A percentile compares a stretch with the other conserved stretches of the same genome.
Evolutionary conservation across 2,113 vertebrate species (phyloP).

Genomic region (Pteropus alecto): DNA sequence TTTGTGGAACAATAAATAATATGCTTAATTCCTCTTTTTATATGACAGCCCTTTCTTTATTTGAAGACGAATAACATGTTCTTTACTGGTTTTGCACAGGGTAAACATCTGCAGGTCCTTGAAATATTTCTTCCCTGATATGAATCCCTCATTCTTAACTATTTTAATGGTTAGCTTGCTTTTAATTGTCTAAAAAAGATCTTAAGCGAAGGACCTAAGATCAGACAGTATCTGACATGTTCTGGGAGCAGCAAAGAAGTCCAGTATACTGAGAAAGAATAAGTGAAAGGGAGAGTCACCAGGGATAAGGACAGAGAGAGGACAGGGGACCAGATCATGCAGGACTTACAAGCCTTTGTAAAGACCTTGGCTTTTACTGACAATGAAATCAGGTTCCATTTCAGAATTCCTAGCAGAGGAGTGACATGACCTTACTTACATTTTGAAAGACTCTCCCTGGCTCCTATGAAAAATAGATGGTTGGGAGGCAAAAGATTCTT

Average conservation of each 20-base stretch:
- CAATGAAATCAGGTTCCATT: neutral
- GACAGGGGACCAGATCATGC: neutral
- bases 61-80: neutral
- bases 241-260: neutral
- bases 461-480: neutral
- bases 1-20: slow-evolving; percentile 1
- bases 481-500: neutral
- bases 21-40: neutral
- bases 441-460: neutral
- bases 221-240: neutral
- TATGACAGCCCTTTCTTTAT: neutral
- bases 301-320: neutral
- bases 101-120: neutral
- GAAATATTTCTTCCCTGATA: neutral
- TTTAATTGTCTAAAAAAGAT: neutral
- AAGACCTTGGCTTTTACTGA: neutral
- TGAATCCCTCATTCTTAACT: neutral
- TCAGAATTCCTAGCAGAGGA: neutral
- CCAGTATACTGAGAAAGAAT: neutral
- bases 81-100: neutral
- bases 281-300: neutral
- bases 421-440: neutral
- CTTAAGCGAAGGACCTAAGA: neutral
- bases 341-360: neutral
- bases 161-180: neutral